Conservation (phyloP, 2,888 invertebrate species). For the Spicauda simplicius region DNA sequence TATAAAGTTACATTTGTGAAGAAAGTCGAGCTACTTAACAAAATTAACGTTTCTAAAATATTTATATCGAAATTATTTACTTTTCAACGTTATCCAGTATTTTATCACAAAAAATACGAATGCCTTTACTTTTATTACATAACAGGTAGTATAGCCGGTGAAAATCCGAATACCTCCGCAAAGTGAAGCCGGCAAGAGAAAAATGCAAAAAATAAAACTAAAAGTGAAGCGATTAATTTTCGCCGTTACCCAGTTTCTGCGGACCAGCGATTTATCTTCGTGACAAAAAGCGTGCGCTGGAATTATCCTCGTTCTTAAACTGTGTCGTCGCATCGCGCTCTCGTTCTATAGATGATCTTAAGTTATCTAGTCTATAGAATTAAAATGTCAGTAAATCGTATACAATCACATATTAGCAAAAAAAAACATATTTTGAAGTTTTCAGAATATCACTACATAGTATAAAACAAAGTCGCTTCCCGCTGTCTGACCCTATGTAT, state of each 20-base stretch:
- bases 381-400: no score
- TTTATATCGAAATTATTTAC: no score
- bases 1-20: no score
- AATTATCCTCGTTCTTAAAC: conserved; percentile 6
- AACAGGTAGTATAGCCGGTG: neutral
- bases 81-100: no score
- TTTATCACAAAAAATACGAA: neutral
- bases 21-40: no score
- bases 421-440: no score
- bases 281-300: conserved; percentile 12
- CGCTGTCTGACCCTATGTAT: no score
- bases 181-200: neutral
- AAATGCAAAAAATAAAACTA: conserved; percentile 1
- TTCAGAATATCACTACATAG: no score
- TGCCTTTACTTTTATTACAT: neutral
- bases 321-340: neutral
- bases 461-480: no score
- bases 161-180: neutral
- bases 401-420: no score
- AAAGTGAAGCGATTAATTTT: conserved; percentile 17
- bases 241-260: conserved; percentile 4
- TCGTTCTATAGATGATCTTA: neutral
- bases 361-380: no score
- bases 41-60: no score
- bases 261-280: conserved; percentile 9